phyloP scores from a whole-genome alignment of 2,888 invertebrate genomes.

The Chaetoderma sp. region DNA sequence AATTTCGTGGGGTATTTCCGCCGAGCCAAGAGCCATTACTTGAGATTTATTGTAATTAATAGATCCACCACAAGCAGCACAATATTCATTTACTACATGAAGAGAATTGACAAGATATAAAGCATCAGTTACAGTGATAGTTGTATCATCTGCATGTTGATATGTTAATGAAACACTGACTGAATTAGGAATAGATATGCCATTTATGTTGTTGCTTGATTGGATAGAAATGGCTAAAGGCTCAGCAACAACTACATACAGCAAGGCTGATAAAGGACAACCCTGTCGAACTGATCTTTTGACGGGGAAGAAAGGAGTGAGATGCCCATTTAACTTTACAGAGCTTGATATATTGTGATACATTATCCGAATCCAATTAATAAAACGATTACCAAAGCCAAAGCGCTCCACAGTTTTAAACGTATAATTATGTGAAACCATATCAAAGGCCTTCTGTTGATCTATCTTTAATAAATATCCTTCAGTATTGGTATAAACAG shows the following conservation, averaged over 20 bases:
- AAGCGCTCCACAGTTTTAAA: conserved; percentile 32
- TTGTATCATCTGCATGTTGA: conserved; percentile 20
- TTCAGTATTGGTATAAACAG: conserved; percentile 29
- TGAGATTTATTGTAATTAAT: conserved; percentile 16
- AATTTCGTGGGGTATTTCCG: too few species aligned
- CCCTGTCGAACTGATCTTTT: neutral
- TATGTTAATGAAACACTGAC: neutral
- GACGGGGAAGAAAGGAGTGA: neutral
- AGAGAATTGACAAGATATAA: neutral
- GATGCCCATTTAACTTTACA: neutral
- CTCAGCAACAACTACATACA: conserved; percentile 3
- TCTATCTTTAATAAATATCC: conserved; percentile 37
- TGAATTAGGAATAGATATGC: conserved; percentile 26
- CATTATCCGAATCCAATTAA: conserved; percentile 37
- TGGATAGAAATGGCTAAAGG: neutral
- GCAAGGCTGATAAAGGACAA: neutral
- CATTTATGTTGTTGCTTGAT: conserved; percentile 8
- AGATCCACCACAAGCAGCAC: conserved; percentile 27
- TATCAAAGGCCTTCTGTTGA: conserved; percentile 45
- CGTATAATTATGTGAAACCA: conserved; percentile 38
- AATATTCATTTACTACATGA: conserved; percentile 6
- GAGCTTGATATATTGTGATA: conserved; percentile 20
- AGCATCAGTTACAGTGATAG: conserved; percentile 1
- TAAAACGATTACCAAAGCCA: conserved; percentile 37
- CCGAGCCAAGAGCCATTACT: neutral